Evolutionary conservation across 2,113 vertebrate genomes (phyloP), one percentile per base, ranked within the genome.

Genomic region (Pongo pygmaeus): DNA sequence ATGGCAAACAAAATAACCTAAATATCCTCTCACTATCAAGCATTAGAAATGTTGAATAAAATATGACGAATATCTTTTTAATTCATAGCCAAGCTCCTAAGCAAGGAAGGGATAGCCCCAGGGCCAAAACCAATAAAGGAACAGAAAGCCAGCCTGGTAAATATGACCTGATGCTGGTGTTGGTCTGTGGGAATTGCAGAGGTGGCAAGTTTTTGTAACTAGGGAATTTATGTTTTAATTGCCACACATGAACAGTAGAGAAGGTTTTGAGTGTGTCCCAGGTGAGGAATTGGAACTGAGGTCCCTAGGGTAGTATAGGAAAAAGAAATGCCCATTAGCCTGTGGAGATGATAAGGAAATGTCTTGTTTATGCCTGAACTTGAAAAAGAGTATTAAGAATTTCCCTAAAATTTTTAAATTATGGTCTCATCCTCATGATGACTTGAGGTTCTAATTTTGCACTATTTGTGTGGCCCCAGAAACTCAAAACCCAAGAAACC

Each of bases 391-490:
- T 59, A 80, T 43, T 46, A 81, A 70, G 35, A 30, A 64, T 43
- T 86, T 86, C 46, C 64, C 84, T 78, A 55, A 55, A 14, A 72
- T 23, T 61, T 81, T 89, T 89, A 50, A 80, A 7, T 64, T 64
- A 64, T 14, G 27, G 50, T 40, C 35, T 94, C 74, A 40, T 59
- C 64, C 75, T 79, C n/a, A 8, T 14, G 48, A 74, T 23, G 48
- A 79, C 72, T 72, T 70, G 50, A 43, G 3, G 1, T 81, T 46
- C 67, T 17, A 50, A 32, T 55, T 72, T 61, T 38, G 32, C 11
- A 43, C 84, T 38, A 50, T 77, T 86, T 86, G 59, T 67, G 40
- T 55, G n/a, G n/a, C 10, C 50, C 38, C 40, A n/a, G 38, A 59
- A 48, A 89, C 23, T 59, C 27, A 35, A 87, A 77, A 87, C 48